Conservation (phyloP, 2,797 vertebrate genomes). For the Notamacropus eugenii region DNA sequence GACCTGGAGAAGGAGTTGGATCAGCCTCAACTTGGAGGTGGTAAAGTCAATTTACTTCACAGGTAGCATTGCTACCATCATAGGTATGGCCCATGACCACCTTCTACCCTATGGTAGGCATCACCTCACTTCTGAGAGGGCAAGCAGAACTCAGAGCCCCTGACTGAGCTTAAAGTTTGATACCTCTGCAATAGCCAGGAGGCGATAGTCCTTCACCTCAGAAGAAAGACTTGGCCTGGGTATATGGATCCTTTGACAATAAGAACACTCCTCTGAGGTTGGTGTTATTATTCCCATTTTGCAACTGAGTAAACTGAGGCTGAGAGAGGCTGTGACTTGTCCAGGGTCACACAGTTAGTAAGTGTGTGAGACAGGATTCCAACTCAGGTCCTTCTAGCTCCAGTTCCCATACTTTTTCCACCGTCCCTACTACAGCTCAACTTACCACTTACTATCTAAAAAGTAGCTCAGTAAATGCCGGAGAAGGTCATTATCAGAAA, state of each 20-base stretch:
- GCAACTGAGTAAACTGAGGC: background rate
- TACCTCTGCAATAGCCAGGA: background rate
- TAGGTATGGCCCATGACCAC: background rate
- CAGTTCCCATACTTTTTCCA: background rate
- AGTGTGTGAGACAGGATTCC: background rate
- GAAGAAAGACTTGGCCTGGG: background rate
- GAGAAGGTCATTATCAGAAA: background rate
- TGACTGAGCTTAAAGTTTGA: background rate
- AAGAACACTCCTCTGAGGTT: too few species aligned
- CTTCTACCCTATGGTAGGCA: background rate
- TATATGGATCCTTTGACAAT: background rate
- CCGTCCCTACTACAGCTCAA: background rate
- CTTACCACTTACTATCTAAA: background rate
- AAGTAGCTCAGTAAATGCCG: background rate
- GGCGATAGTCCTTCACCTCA: background rate
- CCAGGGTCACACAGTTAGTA: background rate
- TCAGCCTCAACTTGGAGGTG: background rate
- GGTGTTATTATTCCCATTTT: background rate
- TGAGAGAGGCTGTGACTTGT: background rate
- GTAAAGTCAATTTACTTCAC: background rate
- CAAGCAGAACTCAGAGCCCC: background rate
- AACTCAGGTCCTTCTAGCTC: background rate
- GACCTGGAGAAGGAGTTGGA: background rate
- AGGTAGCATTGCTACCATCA: background rate
- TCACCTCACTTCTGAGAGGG: background rate